Percentiles rank a stretch among this genome's conserved stretches.
Evolutionary conservation across 2,113 vertebrate species (phyloP).

Genomic region (Cardinalis cardinalis): DNA sequence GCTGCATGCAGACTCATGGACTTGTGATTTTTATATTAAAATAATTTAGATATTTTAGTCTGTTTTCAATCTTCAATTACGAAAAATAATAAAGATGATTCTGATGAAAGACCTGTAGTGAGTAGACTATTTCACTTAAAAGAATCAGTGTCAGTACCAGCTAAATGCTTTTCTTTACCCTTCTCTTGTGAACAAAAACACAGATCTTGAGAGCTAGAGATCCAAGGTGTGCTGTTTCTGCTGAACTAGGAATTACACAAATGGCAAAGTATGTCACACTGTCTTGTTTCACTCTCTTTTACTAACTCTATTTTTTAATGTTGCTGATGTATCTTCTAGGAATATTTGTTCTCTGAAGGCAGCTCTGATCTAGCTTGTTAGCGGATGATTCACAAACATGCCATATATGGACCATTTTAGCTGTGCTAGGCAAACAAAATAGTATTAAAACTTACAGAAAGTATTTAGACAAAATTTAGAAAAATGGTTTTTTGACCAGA

Average conservation of each 20-base stretch:
- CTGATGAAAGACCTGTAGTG: background rate
- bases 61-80: background rate
- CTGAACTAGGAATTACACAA: background rate
- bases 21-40: background rate
- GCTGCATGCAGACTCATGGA: background rate
- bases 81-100: background rate
- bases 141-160: background rate
- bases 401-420: background rate
- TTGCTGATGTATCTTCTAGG: background rate
- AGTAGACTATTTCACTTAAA: background rate
- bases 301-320: background rate
- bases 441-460: background rate
- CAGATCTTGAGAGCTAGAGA: background rate
- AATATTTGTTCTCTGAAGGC: slow-evolving; percentile 1
- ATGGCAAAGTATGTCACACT: background rate
- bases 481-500: fast-evolving
- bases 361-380: background rate
- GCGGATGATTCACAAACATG: background rate
- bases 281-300: background rate
- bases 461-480: background rate
- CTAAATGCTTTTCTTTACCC: background rate
- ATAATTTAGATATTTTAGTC: background rate
- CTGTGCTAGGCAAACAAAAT: background rate
- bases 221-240: background rate
- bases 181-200: background rate